These are phyloP conservation scores for Balaeniceps rex DNA, from an alignment of 2,113 vertebrate genomes.

Conservation along the genomic window DNA sequence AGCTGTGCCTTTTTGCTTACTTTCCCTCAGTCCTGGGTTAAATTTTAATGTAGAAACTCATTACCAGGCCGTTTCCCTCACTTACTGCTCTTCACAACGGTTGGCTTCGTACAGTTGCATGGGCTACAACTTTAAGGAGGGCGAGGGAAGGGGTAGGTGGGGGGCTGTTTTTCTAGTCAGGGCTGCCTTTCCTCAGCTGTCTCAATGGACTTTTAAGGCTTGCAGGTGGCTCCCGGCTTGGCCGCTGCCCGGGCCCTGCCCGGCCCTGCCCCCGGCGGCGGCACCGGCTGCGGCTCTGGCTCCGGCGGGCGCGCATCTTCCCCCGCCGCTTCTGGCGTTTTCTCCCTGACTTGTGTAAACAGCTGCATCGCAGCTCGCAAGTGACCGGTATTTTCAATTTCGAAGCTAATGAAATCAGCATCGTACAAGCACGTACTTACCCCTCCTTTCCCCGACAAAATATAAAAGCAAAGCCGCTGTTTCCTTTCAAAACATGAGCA, in stretches of 20 bases:
- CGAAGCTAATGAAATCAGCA: not conserved
- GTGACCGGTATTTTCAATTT: not conserved
- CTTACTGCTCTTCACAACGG: not conserved
- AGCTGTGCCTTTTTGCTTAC: not conserved
- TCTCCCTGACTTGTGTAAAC: not conserved
- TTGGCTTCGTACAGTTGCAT: not conserved
- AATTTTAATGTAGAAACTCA: not conserved
- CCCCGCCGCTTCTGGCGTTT: not conserved
- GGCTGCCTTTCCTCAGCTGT: not conserved
- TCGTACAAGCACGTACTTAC: not conserved
- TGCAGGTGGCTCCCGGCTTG: not conserved
- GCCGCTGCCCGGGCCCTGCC: not conserved
- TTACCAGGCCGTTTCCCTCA: not conserved
- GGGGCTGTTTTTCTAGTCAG: not conserved
- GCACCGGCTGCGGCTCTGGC: not conserved
- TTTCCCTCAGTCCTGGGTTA: not conserved
- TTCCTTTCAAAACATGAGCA: not conserved
- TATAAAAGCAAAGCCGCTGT: not conserved
- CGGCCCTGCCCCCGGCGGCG: not conserved
- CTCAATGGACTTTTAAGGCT: not conserved
- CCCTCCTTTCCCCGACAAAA: not conserved
- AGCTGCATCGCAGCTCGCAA: not conserved
- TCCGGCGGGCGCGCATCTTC: not conserved
- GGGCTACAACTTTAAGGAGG: not conserved
- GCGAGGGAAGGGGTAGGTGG: rapidly evolving